A percentile compares a stretch with the other conserved stretches of the same genome.
Conservation (phyloP, 1,140 invertebrate species). For the Cyclina sinensis region DNA sequence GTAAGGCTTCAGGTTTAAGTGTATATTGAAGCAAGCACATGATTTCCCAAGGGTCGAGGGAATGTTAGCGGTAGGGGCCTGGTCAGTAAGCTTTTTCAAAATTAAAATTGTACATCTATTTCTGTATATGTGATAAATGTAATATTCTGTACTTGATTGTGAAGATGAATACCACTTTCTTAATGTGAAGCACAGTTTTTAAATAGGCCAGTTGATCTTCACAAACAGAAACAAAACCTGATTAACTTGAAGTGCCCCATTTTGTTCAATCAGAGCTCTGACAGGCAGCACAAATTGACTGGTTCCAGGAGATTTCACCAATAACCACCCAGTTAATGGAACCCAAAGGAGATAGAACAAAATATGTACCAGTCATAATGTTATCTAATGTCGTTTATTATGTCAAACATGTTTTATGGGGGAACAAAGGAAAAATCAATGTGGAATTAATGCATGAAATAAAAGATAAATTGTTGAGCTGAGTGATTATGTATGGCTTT, state of each 20-base stretch:
- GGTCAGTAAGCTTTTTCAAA: too few species aligned
- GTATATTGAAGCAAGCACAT: too few species aligned
- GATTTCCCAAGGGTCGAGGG: too few species aligned
- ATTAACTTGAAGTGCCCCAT: background rate
- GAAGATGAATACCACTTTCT: too few species aligned
- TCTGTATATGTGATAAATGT: too few species aligned
- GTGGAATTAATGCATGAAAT: background rate
- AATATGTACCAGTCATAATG: conserved; percentile 35
- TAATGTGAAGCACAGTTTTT: too few species aligned
- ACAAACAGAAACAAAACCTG: background rate
- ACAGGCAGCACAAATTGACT: conserved; percentile 17
- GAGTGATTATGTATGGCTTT: too few species aligned
- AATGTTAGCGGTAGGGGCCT: too few species aligned
- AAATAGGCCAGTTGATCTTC: too few species aligned
- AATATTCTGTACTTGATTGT: too few species aligned
- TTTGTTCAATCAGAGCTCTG: background rate
- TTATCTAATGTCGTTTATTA: conserved; percentile 13
- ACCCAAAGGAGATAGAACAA: conserved; percentile 25
- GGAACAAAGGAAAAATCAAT: conserved; percentile 4
- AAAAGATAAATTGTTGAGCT: background rate
- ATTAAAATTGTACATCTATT: too few species aligned
- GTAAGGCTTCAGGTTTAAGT: too few species aligned
- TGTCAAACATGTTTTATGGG: background rate
- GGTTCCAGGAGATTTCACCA: background rate
- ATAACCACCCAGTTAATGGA: conserved; percentile 15